phyloP scores from a whole-genome alignment of 2,888 invertebrate species.

The Nymphalis c-album region DNA sequence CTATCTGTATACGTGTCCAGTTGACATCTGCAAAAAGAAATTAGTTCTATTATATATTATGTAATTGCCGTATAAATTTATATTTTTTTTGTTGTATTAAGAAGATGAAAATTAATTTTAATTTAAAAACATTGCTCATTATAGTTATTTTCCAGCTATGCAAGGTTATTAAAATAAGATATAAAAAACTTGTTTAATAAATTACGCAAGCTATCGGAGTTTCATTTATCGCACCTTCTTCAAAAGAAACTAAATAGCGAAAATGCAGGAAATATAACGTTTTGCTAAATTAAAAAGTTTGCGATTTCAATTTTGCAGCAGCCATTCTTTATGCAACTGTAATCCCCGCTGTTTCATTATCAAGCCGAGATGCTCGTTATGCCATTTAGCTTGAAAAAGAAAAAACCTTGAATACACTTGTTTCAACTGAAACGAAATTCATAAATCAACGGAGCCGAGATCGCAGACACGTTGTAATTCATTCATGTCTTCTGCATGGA shows the following conservation, averaged over 20 bases:
- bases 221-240: slow-evolving; percentile 10
- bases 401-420: slow-evolving; percentile 56
- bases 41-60: no score
- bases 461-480: slow-evolving; percentile 59
- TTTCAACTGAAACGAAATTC: slow-evolving; percentile 68
- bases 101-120: no score
- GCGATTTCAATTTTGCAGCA: slow-evolving; percentile 64
- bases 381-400: slow-evolving; percentile 61
- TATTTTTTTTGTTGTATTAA: no score
- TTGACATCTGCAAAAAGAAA: no score
- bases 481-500: slow-evolving; percentile 55
- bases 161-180: no score
- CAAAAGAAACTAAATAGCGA: slow-evolving; percentile 12
- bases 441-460: slow-evolving; percentile 66
- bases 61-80: no score
- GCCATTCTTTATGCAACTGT: slow-evolving; percentile 56
- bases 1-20: no score
- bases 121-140: no score
- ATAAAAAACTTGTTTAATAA: not conserved
- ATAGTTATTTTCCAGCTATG: no score
- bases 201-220: not conserved
- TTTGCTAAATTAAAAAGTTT: slow-evolving; percentile 59
- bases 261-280: slow-evolving; percentile 16
- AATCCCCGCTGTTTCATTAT: slow-evolving; percentile 59
- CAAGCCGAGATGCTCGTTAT: slow-evolving; percentile 67